Base-by-base conservation (phyloP, 2,113 vertebrate species). In the Pachypanchax playfairii region DNA sequence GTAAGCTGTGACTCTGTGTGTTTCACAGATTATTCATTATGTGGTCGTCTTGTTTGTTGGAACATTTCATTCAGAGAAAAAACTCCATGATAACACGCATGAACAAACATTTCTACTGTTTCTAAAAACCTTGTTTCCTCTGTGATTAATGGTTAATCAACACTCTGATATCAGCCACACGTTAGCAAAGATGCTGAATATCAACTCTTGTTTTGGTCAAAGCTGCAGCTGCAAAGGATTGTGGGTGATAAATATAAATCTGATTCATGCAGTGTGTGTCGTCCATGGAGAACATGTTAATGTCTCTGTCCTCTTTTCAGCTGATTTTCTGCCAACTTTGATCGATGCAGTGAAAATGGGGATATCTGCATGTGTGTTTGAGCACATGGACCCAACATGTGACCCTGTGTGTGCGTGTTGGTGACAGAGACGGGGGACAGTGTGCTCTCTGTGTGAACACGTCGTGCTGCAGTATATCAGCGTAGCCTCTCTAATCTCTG, bases 381-480 rank as follows among this genome's bases (percentile, higher is more conserved):
- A 75, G 58, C 75, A 79, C 82, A 79, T 71, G 65, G 55, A 57
- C 44, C 42, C 26, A 51, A 52, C 80, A 77, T 82, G 79, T 82
- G 77, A 85, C 66, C 53, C 20, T 71, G 58, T 73, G 52, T 72
- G 24, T 53, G 49, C 42, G 29, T 56, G 57, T 39, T 14, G 12
- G 21, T 41, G 38, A 20, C n/a, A 47, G 21, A 29, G 65, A 39
- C 10, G 42, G 61, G 21, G 17, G 7, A 54, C 63, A 43, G 25
- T 65, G 55, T 52, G 54, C 51, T 58, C 52, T 65, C 28, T 66
- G 50, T 73, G 25, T 71, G 44, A 24, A 3, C 38, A 5, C 33
- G 68, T 70, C 70, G 48, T 71, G 77, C 65, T 79, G 74, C 75
- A 53, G 77, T 65, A 12, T 73, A 76, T 83, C 80, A 74, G 60